Evolutionary conservation across 1,140 invertebrate genomes (phyloP).

Genomic region (Temnothorax curvispinosus): DNA sequence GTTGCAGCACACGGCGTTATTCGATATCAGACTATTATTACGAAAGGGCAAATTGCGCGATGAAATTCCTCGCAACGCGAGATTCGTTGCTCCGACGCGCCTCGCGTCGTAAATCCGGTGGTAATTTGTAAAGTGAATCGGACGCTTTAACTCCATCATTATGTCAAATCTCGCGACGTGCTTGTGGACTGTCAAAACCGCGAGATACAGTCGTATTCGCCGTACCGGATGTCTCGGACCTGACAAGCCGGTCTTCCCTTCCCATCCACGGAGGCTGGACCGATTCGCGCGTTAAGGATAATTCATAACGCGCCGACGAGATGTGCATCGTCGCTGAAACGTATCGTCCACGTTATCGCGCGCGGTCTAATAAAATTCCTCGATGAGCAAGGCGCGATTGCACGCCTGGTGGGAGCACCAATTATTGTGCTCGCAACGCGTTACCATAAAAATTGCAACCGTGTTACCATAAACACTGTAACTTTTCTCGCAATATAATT

Average conservation of each 20-base stretch:
- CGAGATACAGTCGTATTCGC: neutral
- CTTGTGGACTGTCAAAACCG: neutral
- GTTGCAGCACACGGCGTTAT: neutral
- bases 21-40: neutral
- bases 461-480: conserved; percentile 9
- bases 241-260: conserved; percentile 8
- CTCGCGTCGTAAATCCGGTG: neutral
- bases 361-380: conserved; percentile 37
- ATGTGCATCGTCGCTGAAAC: neutral
- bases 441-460: conserved; percentile 30
- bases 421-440: conserved; percentile 53
- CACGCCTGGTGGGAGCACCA: neutral
- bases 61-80: neutral
- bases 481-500: neutral
- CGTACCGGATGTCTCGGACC: neutral
- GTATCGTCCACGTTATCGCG: conserved; percentile 18
- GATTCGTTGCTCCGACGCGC: neutral
- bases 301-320: conserved; percentile 12
- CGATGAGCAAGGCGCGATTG: neutral
- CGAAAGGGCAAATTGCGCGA: neutral
- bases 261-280: neutral
- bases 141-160: neutral
- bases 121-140: neutral
- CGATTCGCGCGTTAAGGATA: conserved; percentile 19
- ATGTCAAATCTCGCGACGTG: neutral